Conservation (phyloP, 37 sponge, comb jelly and placozoan genomes). For the Ianthella basta region DNA sequence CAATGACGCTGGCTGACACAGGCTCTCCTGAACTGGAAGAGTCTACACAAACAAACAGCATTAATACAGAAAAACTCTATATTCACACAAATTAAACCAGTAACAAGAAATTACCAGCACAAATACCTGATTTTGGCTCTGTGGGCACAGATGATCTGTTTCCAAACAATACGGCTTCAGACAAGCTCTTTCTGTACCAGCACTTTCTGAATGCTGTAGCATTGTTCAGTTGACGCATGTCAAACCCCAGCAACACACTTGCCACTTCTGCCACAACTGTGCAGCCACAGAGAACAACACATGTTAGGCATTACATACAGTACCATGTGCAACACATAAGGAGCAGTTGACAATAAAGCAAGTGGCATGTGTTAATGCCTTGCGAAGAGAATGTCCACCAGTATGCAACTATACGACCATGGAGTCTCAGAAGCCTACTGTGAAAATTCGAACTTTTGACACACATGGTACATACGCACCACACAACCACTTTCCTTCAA, state of each 20-base stretch:
- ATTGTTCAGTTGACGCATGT: constrained; percentile 85
- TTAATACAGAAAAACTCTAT: too few species aligned
- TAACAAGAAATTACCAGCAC: too few species aligned
- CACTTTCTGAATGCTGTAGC: constrained; percentile 81
- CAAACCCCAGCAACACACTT: constrained; percentile 76
- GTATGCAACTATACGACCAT: too few species aligned
- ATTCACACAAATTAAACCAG: too few species aligned
- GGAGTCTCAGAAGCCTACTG: too few species aligned
- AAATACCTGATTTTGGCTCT: constrained; percentile 14
- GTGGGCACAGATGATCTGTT: background rate
- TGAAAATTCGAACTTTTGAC: background rate
- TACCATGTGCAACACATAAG: background rate
- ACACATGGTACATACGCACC: too few species aligned
- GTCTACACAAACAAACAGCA: background rate
- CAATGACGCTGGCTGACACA: constrained; percentile 55
- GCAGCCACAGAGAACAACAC: background rate
- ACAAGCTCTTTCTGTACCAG: constrained; percentile 81
- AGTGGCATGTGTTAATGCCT: too few species aligned
- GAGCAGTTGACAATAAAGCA: too few species aligned
- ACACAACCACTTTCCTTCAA: too few species aligned
- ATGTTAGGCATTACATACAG: background rate
- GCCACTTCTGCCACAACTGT: constrained; percentile 64
- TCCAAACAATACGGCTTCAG: constrained; percentile 79
- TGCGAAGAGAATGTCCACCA: constrained; percentile 7
- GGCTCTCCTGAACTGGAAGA: background rate